Base-by-base conservation (phyloP, 2,888 invertebrate species). In the Cyclophora albipunctata region DNA sequence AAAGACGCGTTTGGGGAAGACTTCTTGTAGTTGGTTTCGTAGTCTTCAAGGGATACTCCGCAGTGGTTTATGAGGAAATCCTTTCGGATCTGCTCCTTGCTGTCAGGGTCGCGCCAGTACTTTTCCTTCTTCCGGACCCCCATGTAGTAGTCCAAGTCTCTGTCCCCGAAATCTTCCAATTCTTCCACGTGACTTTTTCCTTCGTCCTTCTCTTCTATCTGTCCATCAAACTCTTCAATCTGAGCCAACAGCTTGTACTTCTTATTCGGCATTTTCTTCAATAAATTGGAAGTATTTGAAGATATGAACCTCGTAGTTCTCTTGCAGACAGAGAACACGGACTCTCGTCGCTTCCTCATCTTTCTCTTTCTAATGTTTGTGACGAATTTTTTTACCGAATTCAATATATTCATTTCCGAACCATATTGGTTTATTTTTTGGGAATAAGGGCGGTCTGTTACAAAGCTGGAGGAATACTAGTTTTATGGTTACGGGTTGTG, bases 11-110 rank as follows among this genome's bases (percentile, higher is more conserved):
- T 79, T 0, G 72, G 65, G 3, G 64, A 52, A 2, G 64, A 59
- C 41, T 65, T 83, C 52, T 78, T 82, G 48, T 75, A 76, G 35
- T 68, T 67, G 47, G 69, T 73, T 44, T 87, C 73, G 50, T 87
- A 89, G 41, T 87, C 86, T 52, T 84, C 82, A 69, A 82, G 81
- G 2, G 78, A 71, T 2, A 89, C 64, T 4, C 84, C 85, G 41
- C 85, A 82, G 46, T 89, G 89, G 57, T 85, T 78, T 3, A 89
- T 56, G 0, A 87, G 79, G 50, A 79, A 89, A 53, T 89, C 89
- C 71, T 73, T 86, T 50, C 74, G 73, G 57, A 88, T 81, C 55
- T 84, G 84, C 57, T 88, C 89, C 51, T 75, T 81, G 3, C 75
- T 81, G 45, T 64, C 73, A 3, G 83, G 82, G 54, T 89, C 84